phyloP scores from a whole-genome alignment of 2,113 vertebrate genomes.

The Arothron firmamentum region DNA sequence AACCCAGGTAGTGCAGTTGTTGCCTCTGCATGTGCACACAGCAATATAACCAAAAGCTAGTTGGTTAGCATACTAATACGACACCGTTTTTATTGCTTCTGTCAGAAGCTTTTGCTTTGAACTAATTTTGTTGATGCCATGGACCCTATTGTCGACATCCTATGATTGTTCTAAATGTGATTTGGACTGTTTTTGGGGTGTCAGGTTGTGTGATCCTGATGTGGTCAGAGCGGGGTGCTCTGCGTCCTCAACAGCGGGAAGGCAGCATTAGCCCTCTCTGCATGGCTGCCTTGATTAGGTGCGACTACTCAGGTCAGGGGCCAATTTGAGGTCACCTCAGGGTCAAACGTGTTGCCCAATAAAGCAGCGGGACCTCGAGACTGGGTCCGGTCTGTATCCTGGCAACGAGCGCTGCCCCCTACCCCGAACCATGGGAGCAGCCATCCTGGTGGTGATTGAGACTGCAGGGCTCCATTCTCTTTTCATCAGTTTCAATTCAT shows the following conservation, averaged over 20 bases:
- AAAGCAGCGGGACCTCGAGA: conserved; percentile 71
- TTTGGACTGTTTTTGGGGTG: conserved; percentile 60
- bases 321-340: conserved; percentile 66
- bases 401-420: conserved; percentile 64
- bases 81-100: conserved; percentile 1
- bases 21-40: no score
- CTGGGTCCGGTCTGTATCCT: conserved; percentile 65
- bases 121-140: conserved; percentile 58
- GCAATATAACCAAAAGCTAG: no score
- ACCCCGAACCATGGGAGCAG: conserved; percentile 60
- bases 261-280: conserved; percentile 41
- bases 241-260: conserved; percentile 56
- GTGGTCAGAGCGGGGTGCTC: conserved; percentile 13
- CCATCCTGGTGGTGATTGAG: conserved; percentile 55
- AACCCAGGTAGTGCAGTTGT: no score
- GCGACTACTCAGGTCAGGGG: conserved; percentile 61
- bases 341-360: conserved; percentile 71
- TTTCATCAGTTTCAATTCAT: conserved; percentile 69
- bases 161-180: conserved; percentile 49
- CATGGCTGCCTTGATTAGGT: conserved; percentile 69
- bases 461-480: conserved; percentile 66
- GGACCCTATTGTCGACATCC: conserved; percentile 54
- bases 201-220: conserved; percentile 66
- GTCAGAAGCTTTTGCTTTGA: conserved; percentile 39
- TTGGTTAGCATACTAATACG: no score